Conservation (phyloP, 2,888 invertebrate genomes). For the Eupeodes latifasciatus region DNA sequence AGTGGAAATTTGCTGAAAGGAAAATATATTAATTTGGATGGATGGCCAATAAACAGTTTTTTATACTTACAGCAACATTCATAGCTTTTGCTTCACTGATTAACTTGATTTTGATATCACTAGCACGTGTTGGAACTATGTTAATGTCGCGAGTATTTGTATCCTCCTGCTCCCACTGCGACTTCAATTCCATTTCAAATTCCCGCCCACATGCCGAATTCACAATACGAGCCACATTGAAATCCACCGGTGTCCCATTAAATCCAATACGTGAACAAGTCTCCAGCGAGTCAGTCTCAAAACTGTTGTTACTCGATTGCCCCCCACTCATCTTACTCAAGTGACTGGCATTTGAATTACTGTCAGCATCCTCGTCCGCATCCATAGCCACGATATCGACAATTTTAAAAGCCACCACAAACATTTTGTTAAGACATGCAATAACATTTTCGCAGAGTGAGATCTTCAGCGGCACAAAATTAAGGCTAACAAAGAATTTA, state of each 20-base stretch:
- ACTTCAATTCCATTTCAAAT: constrained; percentile 82
- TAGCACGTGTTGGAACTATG: constrained; percentile 85
- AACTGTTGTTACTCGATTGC: constrained; percentile 81
- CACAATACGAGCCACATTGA: constrained; percentile 82
- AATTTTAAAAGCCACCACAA: constrained; percentile 87
- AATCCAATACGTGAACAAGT: constrained; percentile 79
- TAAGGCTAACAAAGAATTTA: constrained; percentile 87
- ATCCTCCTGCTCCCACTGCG: constrained; percentile 82
- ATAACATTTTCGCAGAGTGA: constrained; percentile 89
- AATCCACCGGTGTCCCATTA: constrained; percentile 81
- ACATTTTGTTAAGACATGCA: constrained; percentile 86
- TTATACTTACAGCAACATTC: constrained; percentile 80
- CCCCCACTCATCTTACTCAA: constrained; percentile 79
- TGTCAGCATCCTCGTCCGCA: constrained; percentile 79
- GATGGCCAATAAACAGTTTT: not conserved
- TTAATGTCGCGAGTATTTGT: constrained; percentile 86
- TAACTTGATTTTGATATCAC: constrained; percentile 83
- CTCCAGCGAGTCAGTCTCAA: constrained; percentile 82
- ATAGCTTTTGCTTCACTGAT: constrained; percentile 83
- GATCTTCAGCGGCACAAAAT: constrained; percentile 87
- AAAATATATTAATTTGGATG: not conserved
- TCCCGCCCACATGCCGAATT: constrained; percentile 82
- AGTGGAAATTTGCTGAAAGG: constrained; percentile 63
- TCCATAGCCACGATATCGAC: constrained; percentile 80
- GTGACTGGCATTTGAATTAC: constrained; percentile 78